Base-by-base conservation (phyloP, 2,113 vertebrate species). In the Rhadina sibilatrix region DNA sequence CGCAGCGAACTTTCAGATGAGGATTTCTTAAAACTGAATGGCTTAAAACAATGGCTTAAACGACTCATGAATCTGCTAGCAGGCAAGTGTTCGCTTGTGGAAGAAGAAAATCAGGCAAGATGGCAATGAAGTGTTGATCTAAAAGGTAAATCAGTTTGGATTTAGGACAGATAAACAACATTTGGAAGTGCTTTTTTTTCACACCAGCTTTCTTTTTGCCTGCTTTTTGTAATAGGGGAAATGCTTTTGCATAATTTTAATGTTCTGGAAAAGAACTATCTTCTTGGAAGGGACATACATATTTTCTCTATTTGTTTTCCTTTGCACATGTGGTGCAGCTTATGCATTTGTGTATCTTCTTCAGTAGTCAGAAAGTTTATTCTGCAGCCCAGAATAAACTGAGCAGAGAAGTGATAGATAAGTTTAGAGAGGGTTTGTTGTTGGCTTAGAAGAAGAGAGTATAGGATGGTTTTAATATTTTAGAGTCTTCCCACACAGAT, bases 401-500 rank as follows among this genome's bases (percentile, higher is more conserved):
- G 63, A 97, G 90, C 77, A 94, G 95, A 92, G 97, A 97, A 96
- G 46, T 22, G 50, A 87, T 50, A 95, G 94, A 80, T 47, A 77
- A 74, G 87, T 91, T 91, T 72, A 89, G 93, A 75, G 47, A 37
- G 22, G 27, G 56, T 9, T 93, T 90, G 80, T 52, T 68, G 35
- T 31, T 97, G 86, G 61, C 82, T 93, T 77, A 94, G 86, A 94
- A 84, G 57, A 92, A 90, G 83, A 85, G 71, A 93, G 64, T 94
- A 96, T 82, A 95, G 94, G 93, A 96, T 98, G 97, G 97, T 98
- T 98, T 98, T 96, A 97, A 97, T 97, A 97, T 96, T 97, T 95
- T 74, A 79, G 69, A 92, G 74, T 69, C 97, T 97, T 98, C 98
- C 98, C 98, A 99, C 98, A 98, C 98, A 98, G 97, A 98, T 98